A percentile compares a stretch with the other conserved stretches of the same genome.
Conservation (phyloP, 2,113 vertebrate genomes). For the Balaeniceps rex region DNA sequence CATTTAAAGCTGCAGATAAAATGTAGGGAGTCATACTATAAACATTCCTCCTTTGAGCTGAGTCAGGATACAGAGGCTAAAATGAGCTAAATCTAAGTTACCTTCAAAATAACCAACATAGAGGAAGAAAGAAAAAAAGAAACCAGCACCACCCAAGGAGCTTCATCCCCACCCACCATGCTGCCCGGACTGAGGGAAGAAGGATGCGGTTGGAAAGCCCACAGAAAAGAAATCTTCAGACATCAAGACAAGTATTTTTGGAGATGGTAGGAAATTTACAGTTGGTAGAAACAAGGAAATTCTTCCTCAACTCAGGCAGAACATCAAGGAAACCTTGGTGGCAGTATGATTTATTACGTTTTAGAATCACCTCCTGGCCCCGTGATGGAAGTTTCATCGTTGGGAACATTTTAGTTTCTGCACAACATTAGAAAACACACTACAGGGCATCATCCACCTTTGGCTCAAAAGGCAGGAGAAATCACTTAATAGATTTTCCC, state of each 20-base stretch:
- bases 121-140: neutral
- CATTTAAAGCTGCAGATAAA: neutral
- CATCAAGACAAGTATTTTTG: neutral
- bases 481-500: neutral
- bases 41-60: neutral
- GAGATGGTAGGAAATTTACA: neutral
- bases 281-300: neutral
- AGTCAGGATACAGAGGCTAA: neutral
- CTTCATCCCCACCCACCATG: neutral
- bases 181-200: fast-evolving
- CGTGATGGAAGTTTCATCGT: neutral
- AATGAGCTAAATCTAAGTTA: neutral
- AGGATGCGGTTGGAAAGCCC: neutral
- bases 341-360: neutral
- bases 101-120: neutral
- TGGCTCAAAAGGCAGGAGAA: neutral
- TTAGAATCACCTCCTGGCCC: neutral
- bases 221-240: neutral
- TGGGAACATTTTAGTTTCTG: neutral
- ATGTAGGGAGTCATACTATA: neutral
- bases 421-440: neutral
- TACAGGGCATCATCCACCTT: neutral
- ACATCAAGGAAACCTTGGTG: neutral
- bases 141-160: neutral
- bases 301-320: neutral